Evolutionary conservation across 2,113 vertebrate genomes (phyloP), one percentile per base, ranked within the genome.

Genomic region (Casuarius casuarius): DNA sequence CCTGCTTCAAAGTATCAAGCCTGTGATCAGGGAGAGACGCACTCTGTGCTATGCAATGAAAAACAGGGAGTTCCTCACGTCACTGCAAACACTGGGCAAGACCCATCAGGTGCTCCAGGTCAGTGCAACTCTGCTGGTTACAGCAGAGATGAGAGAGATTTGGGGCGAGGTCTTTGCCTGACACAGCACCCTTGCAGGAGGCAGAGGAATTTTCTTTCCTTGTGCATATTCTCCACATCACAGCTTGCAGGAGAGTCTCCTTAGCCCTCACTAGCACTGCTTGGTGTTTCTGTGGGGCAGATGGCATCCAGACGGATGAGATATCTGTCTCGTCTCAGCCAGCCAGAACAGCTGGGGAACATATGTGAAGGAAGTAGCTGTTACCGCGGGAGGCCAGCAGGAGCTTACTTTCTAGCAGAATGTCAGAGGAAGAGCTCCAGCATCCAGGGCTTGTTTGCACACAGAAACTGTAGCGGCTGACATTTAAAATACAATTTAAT

Each of bases 71-170:
- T 8, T 86, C 35, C 35, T 33, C n/a, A 9, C 44, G 20, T 28
- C 38, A 10, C 15, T 76, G 42, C 75, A 65, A 72, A 58, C 10
- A 10, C 0, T 1, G 52, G 20, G 12, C 12, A 25, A 83, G 44
- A 33, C 19, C 19, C 54, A 0, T 0, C 0, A 0, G 7, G 10
- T 52, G 42, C 59, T 40, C 28, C 0, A 0, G n/a, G 18, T 33
- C 48, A 17, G 33, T 0, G 2, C 9, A 75, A 61, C 70, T 44
- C 44, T 40, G 35, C 21, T 35, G 44, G 49, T 28, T 79, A 26
- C 26, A 31, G 35, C 0, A 40, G 35, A 66, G 84, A 83, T 13
- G 5, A 25, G 29, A 49, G 33, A 48, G 44, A n/a, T 92, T 91
- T 59, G 86, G 68, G 59, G 65, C 56, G 63, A 73, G 49, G 33